These are phyloP conservation scores for Asobara japonica DNA, from an alignment of 1,140 invertebrate genomes.

Conservation along the genomic window DNA sequence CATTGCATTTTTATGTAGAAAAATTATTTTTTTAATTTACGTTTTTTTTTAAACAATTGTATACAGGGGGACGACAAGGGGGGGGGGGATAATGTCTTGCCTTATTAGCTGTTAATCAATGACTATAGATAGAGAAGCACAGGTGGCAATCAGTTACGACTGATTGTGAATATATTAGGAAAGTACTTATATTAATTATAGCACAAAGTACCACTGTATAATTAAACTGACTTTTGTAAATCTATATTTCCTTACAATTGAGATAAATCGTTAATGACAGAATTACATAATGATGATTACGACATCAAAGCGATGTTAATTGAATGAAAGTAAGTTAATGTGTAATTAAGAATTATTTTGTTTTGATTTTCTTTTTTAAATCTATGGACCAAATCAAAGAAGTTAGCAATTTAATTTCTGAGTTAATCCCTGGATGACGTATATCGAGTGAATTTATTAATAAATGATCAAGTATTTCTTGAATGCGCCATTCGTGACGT, in stretches of 20 bases:
- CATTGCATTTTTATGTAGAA: background rate
- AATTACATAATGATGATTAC: background rate
- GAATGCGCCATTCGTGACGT: background rate
- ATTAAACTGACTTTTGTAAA: constrained; percentile 42
- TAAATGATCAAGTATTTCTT: constrained; percentile 8
- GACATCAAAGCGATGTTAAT: background rate
- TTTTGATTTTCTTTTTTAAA: background rate
- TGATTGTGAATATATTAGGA: constrained; percentile 29
- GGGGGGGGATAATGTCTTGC: constrained; percentile 38
- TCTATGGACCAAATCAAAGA: background rate
- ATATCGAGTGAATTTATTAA: constrained; percentile 1
- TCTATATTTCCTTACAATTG: constrained; percentile 33
- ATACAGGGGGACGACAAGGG: constrained; percentile 4
- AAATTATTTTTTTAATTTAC: background rate
- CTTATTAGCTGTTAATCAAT: constrained; percentile 41
- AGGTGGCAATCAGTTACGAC: constrained; percentile 42
- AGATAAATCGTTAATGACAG: background rate
- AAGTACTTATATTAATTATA: constrained; percentile 27
- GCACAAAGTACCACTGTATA: constrained; percentile 15
- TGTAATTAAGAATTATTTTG: constrained; percentile 7
- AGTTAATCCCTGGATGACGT: background rate
- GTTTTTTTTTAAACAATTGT: constrained; percentile 8
- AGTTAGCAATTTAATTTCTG: background rate
- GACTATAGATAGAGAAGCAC: constrained; percentile 31
- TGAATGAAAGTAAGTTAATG: background rate